These are phyloP conservation scores for Drosophila kepulauana DNA, from an alignment of 1,140 invertebrate species.

Conservation along the genomic window DNA sequence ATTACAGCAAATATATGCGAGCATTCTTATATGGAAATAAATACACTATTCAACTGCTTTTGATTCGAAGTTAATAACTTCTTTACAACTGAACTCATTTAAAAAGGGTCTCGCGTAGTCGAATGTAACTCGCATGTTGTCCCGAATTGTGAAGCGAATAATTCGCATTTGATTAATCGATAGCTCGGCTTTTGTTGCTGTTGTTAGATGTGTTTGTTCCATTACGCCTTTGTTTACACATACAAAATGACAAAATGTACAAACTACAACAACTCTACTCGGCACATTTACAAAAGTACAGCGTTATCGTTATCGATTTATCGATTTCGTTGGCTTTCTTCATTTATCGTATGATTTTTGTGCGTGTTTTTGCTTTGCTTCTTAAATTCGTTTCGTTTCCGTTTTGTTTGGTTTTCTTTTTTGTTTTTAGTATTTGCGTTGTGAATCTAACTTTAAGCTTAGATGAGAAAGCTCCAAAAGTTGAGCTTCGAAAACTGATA, in stretches of 20 bases:
- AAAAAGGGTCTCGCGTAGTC: no score
- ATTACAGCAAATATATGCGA: no score
- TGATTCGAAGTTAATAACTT: no score
- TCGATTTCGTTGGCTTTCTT: not conserved
- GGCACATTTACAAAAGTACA: not conserved
- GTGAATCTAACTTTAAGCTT: conserved; percentile 20
- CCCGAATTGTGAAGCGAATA: no score
- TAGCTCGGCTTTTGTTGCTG: not conserved
- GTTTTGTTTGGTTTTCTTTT: conserved; percentile 4
- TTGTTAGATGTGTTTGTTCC: not conserved
- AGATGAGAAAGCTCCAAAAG: conserved; percentile 19
- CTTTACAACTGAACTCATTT: no score
- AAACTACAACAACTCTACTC: not conserved
- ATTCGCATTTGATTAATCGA: not conserved
- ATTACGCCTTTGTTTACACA: not conserved
- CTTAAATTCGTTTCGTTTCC: not conserved
- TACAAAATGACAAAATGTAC: not conserved
- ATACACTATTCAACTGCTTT: no score
- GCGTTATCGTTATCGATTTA: not conserved
- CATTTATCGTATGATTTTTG: not conserved
- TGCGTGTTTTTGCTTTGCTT: no score
- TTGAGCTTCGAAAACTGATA: conserved; percentile 1
- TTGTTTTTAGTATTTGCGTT: conserved; percentile 14
- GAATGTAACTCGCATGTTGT: no score
- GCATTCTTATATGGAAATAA: no score